phyloP scores from a whole-genome alignment of 2,113 vertebrate genomes.

The Pachycephala philippinensis region DNA sequence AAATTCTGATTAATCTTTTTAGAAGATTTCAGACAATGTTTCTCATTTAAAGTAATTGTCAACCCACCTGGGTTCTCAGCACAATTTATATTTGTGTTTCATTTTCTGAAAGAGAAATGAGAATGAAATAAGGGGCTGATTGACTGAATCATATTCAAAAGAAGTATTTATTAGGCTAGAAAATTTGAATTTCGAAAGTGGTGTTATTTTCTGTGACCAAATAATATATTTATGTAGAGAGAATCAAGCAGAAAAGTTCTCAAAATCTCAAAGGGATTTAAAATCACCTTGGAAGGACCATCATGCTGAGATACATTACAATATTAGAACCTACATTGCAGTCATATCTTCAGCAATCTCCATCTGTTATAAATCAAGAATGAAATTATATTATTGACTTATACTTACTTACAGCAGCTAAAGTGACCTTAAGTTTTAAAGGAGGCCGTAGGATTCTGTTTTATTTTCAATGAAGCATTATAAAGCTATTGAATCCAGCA shows the following conservation, averaged over 20 bases:
- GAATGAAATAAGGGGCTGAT: not conserved
- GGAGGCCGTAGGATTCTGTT: not conserved
- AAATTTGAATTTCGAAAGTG: conserved; percentile 15
- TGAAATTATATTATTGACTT: not conserved
- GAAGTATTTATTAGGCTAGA: not conserved
- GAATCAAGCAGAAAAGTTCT: not conserved
- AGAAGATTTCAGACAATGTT: conserved; percentile 9
- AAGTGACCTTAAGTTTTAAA: not conserved
- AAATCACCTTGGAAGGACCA: not conserved
- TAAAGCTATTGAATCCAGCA: not conserved
- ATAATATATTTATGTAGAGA: not conserved
- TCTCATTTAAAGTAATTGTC: conserved; percentile 15
- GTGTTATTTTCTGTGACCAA: not conserved
- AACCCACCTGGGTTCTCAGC: not conserved
- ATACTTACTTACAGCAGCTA: not conserved
- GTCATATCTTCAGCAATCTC: not conserved
- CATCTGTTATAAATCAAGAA: not conserved
- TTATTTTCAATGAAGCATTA: not conserved
- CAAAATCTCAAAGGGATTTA: conserved; percentile 7
- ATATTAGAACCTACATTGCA: not conserved
- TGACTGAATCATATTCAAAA: not conserved
- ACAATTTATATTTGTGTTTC: not conserved
- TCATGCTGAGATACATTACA: not conserved
- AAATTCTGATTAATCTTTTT: conserved; percentile 8
- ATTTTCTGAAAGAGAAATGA: not conserved